Base-by-base conservation (phyloP, 2,797 vertebrate genomes). In the Furcifer pardalis region DNA sequence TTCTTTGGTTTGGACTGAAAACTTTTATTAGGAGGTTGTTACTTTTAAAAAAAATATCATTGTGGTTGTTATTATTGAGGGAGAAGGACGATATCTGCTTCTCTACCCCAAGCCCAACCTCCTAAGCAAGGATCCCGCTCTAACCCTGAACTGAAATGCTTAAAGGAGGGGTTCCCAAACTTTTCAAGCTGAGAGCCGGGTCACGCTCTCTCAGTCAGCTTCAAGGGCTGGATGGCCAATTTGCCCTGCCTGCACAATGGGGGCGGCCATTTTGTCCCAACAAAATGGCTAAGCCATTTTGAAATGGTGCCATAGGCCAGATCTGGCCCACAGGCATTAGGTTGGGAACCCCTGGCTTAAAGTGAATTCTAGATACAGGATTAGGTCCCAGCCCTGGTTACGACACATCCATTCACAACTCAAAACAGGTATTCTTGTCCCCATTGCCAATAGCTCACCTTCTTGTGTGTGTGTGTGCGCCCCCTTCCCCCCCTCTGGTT, bases 1-100 rank as follows among this genome's bases (percentile, higher is more conserved):
- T 83, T 73, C 81, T 83, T 86, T 68, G 81, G 81, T 79, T 83
- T 84, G 52, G 71, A 80, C 72, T 71, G 84, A 81, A 56, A 87
- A 81, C 44, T 84, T 72, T 80, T 37, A 83, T 83, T 83, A 87
- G 86, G 73, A 60, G 72, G 73, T 71, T 35, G 19, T 88, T 84
- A 73, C 52, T 84, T 74, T 84, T 82, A 35, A 52, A 42, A 17
- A 44, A 42, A 56, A 76, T 37, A 52, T 86, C 21, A 82, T 74
- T 46, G 52, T 88, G 77, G 62, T 84, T 85, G 82, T 81, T 86
- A 78, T 72, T 80, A 77, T 46, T 77, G 44, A 82, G 65, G 81
- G 56, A 63, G 71, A 32, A 27, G 35, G 68, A 73, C 77, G 74
- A 77, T 82, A 19, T 86, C 56, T 77, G 63, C 63, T 44, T 78